Evolutionary conservation across 1,140 invertebrate species (phyloP).

Genomic region (Drosophila pachea): DNA sequence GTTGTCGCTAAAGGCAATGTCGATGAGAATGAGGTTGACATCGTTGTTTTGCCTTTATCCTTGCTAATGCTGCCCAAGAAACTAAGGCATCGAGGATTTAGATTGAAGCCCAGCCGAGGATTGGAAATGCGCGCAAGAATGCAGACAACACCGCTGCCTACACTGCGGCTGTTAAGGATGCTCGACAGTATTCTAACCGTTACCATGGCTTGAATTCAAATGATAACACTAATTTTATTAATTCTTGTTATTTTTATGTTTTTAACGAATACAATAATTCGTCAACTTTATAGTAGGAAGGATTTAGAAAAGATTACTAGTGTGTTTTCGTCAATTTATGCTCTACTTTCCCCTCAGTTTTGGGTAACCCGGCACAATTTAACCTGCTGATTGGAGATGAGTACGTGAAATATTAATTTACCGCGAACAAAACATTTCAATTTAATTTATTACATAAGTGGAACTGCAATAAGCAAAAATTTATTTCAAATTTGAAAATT

Average conservation of each 20-base stretch:
- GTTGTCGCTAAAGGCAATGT: conserved; percentile 13
- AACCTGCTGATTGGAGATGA: conserved; percentile 34
- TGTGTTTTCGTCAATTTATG: conserved; percentile 11
- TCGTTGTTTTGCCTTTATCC: conserved; percentile 11
- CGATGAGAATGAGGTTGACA: background rate
- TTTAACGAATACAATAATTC: conserved; percentile 22
- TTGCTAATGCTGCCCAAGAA: conserved; percentile 16
- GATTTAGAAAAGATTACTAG: conserved; percentile 8
- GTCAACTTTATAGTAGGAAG: conserved; percentile 9
- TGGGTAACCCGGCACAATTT: conserved; percentile 41
- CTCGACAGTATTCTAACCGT: conserved; percentile 42
- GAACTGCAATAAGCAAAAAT: background rate
- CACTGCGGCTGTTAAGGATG: conserved; percentile 11
- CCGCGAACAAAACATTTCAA: background rate
- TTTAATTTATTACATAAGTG: background rate
- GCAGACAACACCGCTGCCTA: conserved; percentile 20
- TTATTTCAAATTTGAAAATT: background rate
- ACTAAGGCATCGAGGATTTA: conserved; percentile 39
- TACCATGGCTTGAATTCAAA: conserved; percentile 31
- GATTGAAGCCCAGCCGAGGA: conserved; percentile 6
- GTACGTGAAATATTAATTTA: conserved; percentile 5
- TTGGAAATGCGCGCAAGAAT: conserved; percentile 19
- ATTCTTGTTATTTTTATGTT: conserved; percentile 10
- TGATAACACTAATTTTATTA: conserved; percentile 22
- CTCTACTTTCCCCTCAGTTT: conserved; percentile 25